Percentiles rank a stretch among this genome's conserved stretches.
Evolutionary conservation across 37 sponge, comb jelly and placozoan species (phyloP).

Genomic region (Aplysina aerophoba): DNA sequence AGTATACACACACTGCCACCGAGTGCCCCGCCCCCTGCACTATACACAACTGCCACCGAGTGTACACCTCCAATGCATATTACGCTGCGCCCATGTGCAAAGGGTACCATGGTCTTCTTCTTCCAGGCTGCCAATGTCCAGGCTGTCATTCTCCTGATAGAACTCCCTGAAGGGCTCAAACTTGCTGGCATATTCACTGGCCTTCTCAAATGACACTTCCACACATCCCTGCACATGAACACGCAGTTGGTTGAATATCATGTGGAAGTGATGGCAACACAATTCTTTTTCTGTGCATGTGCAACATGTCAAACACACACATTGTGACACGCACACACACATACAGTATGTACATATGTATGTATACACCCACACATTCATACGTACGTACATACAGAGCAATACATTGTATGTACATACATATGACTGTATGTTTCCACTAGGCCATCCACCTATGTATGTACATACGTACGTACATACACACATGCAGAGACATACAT

Average conservation of each 20-base stretch:
- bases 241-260: not conserved
- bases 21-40: too few species aligned
- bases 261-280: not conserved
- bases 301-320: too few species aligned
- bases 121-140: constrained; percentile 68
- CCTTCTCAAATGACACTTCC: constrained; percentile 70
- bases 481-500: too few species aligned
- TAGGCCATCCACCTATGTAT: too few species aligned
- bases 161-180: constrained; percentile 93
- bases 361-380: not conserved
- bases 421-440: too few species aligned
- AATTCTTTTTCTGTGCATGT: not conserved
- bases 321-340: not conserved
- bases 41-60: too few species aligned
- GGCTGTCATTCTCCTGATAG: constrained; percentile 78
- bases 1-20: too few species aligned
- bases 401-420: not conserved
- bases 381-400: constrained; percentile 4
- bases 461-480: too few species aligned
- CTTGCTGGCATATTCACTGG: constrained; percentile 84
- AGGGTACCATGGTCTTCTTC: constrained; percentile 86
- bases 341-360: not conserved
- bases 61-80: too few species aligned
- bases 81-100: too few species aligned
- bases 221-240: constrained; percentile 55